These are phyloP conservation scores for Thalassoma bifasciatum DNA, from an alignment of 2,113 vertebrate genomes.

Conservation along the genomic window DNA sequence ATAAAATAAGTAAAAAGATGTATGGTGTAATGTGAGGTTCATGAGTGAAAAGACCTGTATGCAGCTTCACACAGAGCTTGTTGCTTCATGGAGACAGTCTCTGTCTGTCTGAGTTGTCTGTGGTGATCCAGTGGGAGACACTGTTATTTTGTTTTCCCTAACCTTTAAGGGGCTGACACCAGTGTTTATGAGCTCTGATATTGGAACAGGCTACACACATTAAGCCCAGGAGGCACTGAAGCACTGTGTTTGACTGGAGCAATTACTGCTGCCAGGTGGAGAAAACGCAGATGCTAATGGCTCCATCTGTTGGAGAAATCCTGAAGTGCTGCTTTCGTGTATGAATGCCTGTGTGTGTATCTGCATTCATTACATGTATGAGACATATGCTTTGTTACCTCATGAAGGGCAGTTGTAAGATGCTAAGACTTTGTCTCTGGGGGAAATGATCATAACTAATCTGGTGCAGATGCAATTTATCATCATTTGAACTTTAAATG, in stretches of 20 bases:
- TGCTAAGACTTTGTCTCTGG: not conserved
- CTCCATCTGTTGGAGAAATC: constrained; percentile 76
- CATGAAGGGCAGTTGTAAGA: too few species aligned
- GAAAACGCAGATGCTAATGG: constrained; percentile 61
- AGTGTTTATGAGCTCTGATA: constrained; percentile 58
- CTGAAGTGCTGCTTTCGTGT: constrained; percentile 32
- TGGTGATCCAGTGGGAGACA: constrained; percentile 25
- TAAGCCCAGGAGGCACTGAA: constrained; percentile 38
- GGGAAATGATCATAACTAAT: not conserved
- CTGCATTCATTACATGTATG: not conserved
- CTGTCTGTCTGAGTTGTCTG: constrained; percentile 24
- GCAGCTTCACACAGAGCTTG: constrained; percentile 22
- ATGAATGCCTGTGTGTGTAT: not conserved
- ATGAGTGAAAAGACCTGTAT: not conserved
- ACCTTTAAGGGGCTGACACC: constrained; percentile 44
- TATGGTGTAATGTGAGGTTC: not conserved
- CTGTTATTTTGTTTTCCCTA: constrained; percentile 49
- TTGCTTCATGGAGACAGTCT: constrained; percentile 6
- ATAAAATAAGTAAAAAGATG: not conserved
- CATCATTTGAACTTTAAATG: not conserved
- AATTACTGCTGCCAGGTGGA: constrained; percentile 38
- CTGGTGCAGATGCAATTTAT: not conserved
- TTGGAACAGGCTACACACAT: constrained; percentile 44
- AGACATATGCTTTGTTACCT: not conserved
- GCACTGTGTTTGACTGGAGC: constrained; percentile 44